Base-by-base conservation (phyloP, 2,888 invertebrate genomes). In the Andricus quercusramuli region DNA sequence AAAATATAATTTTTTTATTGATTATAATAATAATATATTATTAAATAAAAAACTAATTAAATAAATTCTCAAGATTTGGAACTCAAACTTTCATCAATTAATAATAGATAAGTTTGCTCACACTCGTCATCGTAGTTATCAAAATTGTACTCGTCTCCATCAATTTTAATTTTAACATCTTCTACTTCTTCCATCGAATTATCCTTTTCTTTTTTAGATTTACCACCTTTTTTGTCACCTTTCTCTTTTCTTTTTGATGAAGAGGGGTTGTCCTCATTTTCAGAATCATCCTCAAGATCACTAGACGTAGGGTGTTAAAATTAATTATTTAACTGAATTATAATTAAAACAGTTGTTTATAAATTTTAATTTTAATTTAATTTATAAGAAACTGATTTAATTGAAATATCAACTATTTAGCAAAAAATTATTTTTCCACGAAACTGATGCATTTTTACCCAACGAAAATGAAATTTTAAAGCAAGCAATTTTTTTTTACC, bases 61-160 rank as follows among this genome's bases (percentile, higher is more conserved):
- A 29, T 25, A 1, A 15, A 4, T 62, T 13, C 1, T 25, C 13
- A 62, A 25, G 5, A 62, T 22, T 13, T 22, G 3, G 3, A 25
- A 3, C 9, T 25, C n/a, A 13, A 47, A 70, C 25, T 68, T 68
- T n/a, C 0, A 70, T 17, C 6, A 47, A 51, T 3, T 47, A 1
- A 5, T 47, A 70, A 25, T 13, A 25, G 2, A 37, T 11, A 51
- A 29, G 25, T 51, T 62, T n/a, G 89, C 93, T 41, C 93, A 91
- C 95, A 95, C 91, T 96, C 96, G 78, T 96, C 94, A 87, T 97
- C 96, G 91, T 98, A 97, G 80, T 95, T 94, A 79, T 95, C 95
- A 88, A 97, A 96, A 87, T 96, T 94, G 90, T 95, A 97, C 91
- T 97, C 93, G 84, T 93, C 93, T 8, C 88, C 88, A 8, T 85